These are phyloP conservation scores for Selenia dentaria DNA, from an alignment of 2,888 invertebrate species.

Conservation along the genomic window DNA sequence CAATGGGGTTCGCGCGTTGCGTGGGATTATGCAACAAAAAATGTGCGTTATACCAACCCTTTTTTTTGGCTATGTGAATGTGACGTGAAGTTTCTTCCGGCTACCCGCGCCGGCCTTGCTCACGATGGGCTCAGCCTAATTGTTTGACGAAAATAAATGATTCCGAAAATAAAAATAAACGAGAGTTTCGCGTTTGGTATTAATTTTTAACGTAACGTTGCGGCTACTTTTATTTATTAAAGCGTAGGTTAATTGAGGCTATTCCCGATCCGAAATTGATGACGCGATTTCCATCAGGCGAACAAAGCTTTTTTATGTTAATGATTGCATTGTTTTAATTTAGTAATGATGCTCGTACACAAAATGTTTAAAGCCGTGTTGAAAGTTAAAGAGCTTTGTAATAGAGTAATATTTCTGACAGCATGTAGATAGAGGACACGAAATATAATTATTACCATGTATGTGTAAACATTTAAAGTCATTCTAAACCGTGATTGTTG, in stretches of 20 bases:
- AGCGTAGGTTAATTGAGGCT: constrained; percentile 50
- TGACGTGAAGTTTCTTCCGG: constrained; percentile 75
- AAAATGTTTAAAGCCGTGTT: constrained; percentile 35
- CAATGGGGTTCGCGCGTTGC: constrained; percentile 55
- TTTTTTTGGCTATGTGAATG: constrained; percentile 65
- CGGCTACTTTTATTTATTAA: constrained; percentile 56
- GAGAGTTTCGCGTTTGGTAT: constrained; percentile 76
- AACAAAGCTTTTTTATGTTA: constrained; percentile 24
- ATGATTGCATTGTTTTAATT: constrained; percentile 25
- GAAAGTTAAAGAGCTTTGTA: constrained; percentile 49
- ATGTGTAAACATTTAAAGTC: constrained; percentile 69
- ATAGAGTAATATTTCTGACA: constrained; percentile 62
- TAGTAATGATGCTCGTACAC: constrained; percentile 18
- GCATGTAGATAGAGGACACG: constrained; percentile 52
- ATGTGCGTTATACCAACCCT: constrained; percentile 68
- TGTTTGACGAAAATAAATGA: constrained; percentile 83
- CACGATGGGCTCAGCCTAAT: constrained; percentile 71
- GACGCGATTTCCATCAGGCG: constrained; percentile 23
- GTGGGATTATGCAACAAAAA: constrained; percentile 75
- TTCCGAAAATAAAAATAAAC: constrained; percentile 79
- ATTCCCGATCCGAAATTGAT: constrained; percentile 30
- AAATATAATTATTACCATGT: constrained; percentile 66
- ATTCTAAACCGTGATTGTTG: constrained; percentile 65
- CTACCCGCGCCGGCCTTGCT: constrained; percentile 59
- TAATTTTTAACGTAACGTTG: constrained; percentile 69